Base-by-base conservation (phyloP, 1,140 invertebrate genomes). In the Heliconius himera region DNA sequence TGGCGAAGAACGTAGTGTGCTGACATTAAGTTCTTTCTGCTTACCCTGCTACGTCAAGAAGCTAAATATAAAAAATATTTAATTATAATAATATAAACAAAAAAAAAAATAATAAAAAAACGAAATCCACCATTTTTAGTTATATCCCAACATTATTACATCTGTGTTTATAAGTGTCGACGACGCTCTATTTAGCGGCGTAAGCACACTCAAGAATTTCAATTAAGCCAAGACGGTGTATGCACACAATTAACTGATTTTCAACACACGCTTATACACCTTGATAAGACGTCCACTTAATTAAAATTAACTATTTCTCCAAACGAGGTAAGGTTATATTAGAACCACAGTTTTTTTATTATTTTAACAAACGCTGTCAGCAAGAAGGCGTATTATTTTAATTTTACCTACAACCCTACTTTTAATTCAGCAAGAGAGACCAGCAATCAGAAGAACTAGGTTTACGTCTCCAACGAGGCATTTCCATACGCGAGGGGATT, bases 381-480 rank as follows among this genome's bases (percentile, higher is more conserved):
- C 89, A 91, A 93, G 89, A 88, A 89, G 86, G 90, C 84, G 85
- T 66, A 66, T 82, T 90, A 88, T 88, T 91, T 93, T 90, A 94
- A 93, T 91, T 92, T 93, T 90, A 85, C 88, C 83, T 79, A 66
- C 33, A 38, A 20, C 13, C 18, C 22, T 71, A 20, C 18, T 71
- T 91, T 93, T 91, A 92, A 93, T 91, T 93, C 89, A 84, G 90
- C 87, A 90, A 88, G 88, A 87, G 70, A 78, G 80, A 84, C 84
- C 84, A 88, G 88, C 91, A 90, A 93, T 94, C 91, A 92, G 93
- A 93, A 92, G 90, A 94, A 94, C 88, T 94, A 91, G 22, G 22
- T 91, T 91, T 86, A 87, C 83, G 86, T 86, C 90, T 87, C 85
- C 86, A 88, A 90, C 88, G 91, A 91, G 88, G 85, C 90, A 92